phyloP scores from a whole-genome alignment of 2,888 invertebrate species.

The Rhingia rostrata region DNA sequence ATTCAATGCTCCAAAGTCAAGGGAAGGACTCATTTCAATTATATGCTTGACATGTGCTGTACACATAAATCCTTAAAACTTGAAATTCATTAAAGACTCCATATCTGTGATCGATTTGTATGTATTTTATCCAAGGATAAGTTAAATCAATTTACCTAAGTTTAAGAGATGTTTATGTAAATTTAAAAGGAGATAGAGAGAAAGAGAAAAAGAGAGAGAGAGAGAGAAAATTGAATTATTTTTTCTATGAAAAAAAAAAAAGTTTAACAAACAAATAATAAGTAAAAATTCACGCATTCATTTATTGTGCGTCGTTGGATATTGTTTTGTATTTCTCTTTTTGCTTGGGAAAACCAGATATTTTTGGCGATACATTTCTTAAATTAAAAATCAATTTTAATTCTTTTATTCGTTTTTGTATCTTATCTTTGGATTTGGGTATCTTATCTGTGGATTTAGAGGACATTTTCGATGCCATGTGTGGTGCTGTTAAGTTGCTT shows the following conservation, averaged over 20 bases:
- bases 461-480: not conserved
- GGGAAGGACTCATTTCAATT: conserved; percentile 14
- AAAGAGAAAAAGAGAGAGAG: no score
- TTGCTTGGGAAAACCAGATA: not conserved
- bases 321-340: no score
- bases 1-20: not conserved
- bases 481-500: not conserved
- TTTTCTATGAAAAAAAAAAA: conserved; percentile 19
- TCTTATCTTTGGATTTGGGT: conserved; percentile 7
- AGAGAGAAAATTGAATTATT: conserved; percentile 6
- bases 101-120: conserved; percentile 67
- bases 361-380: not conserved
- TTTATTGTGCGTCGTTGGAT: no score
- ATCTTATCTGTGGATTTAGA: conserved; percentile 24
- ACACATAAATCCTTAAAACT: conserved; percentile 53
- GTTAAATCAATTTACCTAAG: conserved; percentile 23
- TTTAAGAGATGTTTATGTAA: conserved; percentile 31
- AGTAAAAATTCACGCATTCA: not conserved
- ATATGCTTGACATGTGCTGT: conserved; percentile 1
- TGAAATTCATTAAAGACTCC: conserved; percentile 57
- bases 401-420: not conserved
- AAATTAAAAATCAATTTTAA: conserved; percentile 30
- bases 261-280: conserved; percentile 2
- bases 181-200: conserved; percentile 4
- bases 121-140: conserved; percentile 31